Evolutionary conservation across 2,113 vertebrate genomes (phyloP), one percentile per base, ranked within the genome.

Genomic region (Crotalus helleri): DNA sequence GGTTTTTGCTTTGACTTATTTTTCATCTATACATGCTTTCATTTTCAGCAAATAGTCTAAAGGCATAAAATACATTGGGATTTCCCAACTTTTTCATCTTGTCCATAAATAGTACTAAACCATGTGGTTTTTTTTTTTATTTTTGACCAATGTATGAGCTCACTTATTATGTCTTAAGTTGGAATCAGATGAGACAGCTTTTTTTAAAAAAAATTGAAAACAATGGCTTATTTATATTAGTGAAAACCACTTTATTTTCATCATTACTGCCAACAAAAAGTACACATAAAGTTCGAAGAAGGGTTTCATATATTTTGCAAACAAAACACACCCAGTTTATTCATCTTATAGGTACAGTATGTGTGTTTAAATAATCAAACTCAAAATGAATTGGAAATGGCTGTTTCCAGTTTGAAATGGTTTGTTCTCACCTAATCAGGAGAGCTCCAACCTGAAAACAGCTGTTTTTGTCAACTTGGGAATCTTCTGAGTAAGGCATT

Each of bases 21-120:
- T 94, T 74, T 93, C 87, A 59, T 46, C 94, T 91, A 90, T 89
- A 46, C 23, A 44, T 55, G 17, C 46, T 93, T 92, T 88, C 46
- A 26, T 29, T 92, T 92, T 33, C 0, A 59, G 54, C 33, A 94
- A 49, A 91, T 23, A 93, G 54, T 46, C 59, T 54, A 91, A 7
- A 92, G 92, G 55, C 33, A 26, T 5, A 69, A 93, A 90, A 46
- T 39, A 85, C 46, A 87, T 81, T 85, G 17, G 33, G 69, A 81
- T 39, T 81, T 81, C 7, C 69, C 17, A 81, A 21, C 69, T 39
- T 81, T 81, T 81, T 19, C 5, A 33, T 81, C 39, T 81, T 81
- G 69, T 81, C 33, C n/a, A 81, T 81, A 81, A 6, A 81, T 39
- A 81, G 19, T 21, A 81, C 33, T 81, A 81, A 74, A 81, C 33